These are phyloP conservation scores for Ptychodera flava DNA, from an alignment of 35 echinoderm and acorn worm genomes.

Conservation along the genomic window DNA sequence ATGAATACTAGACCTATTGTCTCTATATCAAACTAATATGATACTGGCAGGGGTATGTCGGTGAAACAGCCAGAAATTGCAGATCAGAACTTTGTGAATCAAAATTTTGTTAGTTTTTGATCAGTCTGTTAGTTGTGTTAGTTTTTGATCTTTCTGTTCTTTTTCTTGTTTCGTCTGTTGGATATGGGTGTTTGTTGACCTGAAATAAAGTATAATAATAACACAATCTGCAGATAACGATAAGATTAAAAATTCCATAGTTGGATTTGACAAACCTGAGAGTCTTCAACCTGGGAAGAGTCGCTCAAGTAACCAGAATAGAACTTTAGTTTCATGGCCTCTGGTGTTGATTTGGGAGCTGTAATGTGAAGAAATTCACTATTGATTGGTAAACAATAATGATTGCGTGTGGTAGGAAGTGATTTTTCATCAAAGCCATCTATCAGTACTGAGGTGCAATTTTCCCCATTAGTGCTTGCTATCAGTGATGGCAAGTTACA, in stretches of 20 bases:
- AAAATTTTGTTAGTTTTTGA: background rate
- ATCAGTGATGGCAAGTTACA: background rate
- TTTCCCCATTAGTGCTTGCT: background rate
- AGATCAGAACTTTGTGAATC: background rate
- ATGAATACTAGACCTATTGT: too few species aligned
- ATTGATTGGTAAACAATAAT: too few species aligned
- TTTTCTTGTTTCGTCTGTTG: background rate
- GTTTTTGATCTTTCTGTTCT: background rate
- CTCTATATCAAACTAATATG: too few species aligned
- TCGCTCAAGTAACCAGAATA: background rate
- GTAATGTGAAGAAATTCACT: background rate
- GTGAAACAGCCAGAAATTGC: too few species aligned
- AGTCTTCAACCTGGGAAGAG: background rate
- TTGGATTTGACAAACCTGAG: too few species aligned
- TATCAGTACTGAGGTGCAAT: background rate
- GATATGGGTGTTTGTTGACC: background rate
- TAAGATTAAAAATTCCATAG: too few species aligned
- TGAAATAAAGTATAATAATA: background rate
- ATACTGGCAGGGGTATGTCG: too few species aligned
- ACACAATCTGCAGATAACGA: background rate
- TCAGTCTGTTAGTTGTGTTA: background rate
- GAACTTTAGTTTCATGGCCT: background rate
- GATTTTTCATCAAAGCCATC: background rate
- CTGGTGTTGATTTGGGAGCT: background rate
- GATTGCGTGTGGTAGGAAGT: too few species aligned